Base-by-base conservation (phyloP, 2,797 vertebrate genomes). In the Chanos chanos region DNA sequence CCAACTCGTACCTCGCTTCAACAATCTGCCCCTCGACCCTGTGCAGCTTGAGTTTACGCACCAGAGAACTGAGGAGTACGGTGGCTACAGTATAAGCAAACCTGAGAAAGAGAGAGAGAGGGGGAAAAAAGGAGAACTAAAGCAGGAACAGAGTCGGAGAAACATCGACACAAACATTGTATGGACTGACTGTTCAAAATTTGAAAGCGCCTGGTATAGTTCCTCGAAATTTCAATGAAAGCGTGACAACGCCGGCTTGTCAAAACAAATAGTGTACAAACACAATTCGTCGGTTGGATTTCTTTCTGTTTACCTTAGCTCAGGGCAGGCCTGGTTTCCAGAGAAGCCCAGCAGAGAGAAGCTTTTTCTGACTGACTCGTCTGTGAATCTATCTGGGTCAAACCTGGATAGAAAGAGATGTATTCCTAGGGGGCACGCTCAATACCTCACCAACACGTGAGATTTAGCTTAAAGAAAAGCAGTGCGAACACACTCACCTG, bases 281-380 rank as follows among this genome's bases (percentile, higher is more conserved):
- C n/a, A n/a, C n/a, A n/a, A n/a, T n/a, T n/a, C n/a, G n/a, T n/a
- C n/a, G n/a, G n/a, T n/a, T n/a, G n/a, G n/a, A n/a, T n/a, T n/a
- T 39, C 31, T 34, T 21, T 12, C 5, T 7, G 37, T 64, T 84
- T 77, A 98, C 96, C 95, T 92, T 56, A 98, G 84, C 71, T 99
- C 96, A 0, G 96, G 94, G 56, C 94, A 98, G 4, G 94, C 92
- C 71, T 93, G 94, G 52, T 84, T 90, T 70, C 96, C 96, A 1
- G 93, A 97, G 81, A 98, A 97, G 28, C 96, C 96, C 58, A 99
- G 77, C 16, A 94, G 82, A 25, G 92, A 91, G 72, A 99, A 91
- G 71, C 88, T 95, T 79, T 91, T 94, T 74, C 73, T 77, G 13
- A 86, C 84, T 0, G 83, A 82, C 28, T 94, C 92, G n/a, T 95